Percentiles rank a stretch among this genome's conserved stretches.
These are phyloP conservation scores for Bombus pyrosoma DNA, from an alignment of 1,140 invertebrate genomes.

Conservation along the genomic window DNA sequence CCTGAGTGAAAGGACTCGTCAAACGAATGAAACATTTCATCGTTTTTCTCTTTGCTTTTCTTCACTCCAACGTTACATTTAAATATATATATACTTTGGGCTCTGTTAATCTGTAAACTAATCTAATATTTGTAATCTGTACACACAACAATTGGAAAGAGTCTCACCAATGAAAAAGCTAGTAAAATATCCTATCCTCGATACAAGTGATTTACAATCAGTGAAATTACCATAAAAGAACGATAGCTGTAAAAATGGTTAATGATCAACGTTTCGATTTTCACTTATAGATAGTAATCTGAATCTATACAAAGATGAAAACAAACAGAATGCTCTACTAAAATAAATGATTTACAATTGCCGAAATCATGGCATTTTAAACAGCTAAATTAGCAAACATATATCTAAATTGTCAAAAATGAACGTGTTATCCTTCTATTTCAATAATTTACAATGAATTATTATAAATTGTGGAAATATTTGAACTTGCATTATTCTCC, in stretches of 20 bases:
- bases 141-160: no score
- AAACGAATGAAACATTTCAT: neutral
- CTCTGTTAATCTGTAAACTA: no score
- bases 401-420: no score
- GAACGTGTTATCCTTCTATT: no score
- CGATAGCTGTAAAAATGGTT: neutral
- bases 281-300: neutral
- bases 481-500: neutral
- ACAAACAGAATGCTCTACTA: no score
- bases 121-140: no score
- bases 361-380: no score
- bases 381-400: no score
- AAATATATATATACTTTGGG: neutral
- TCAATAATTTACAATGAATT: no score
- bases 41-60: neutral
- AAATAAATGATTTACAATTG: neutral
- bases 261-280: neutral
- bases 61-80: neutral
- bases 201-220: no score
- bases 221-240: neutral
- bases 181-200: no score
- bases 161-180: no score
- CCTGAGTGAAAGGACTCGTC: neutral
- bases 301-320: neutral
- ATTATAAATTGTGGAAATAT: neutral